Percentiles rank a stretch among this genome's conserved stretches.
Evolutionary conservation across 2,797 vertebrate genomes (phyloP).

Genomic region (Malacoraja senta): DNA sequence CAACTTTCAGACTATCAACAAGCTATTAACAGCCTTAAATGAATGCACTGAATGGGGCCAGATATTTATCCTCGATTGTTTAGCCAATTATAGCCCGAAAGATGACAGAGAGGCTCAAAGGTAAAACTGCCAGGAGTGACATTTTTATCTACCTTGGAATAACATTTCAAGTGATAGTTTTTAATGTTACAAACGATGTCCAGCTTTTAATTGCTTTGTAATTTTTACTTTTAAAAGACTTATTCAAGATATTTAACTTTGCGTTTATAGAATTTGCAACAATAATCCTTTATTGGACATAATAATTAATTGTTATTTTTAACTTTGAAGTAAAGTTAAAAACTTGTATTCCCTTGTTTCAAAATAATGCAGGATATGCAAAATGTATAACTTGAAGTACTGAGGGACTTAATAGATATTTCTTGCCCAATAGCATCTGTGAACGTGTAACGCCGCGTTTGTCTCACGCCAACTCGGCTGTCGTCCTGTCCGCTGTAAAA

Average conservation of each 20-base stretch:
- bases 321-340: not conserved
- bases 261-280: not conserved
- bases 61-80: conserved; percentile 95
- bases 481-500: conserved; percentile 91
- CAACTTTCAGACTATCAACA: conserved; percentile 96
- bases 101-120: conserved; percentile 95
- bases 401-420: not conserved
- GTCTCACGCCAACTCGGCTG: conserved; percentile 92
- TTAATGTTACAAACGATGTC: not conserved
- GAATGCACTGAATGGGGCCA: conserved; percentile 97
- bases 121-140: conserved; percentile 52
- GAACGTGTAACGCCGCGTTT: conserved; percentile 89
- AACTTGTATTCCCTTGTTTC: not conserved
- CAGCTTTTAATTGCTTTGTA: not conserved
- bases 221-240: not conserved
- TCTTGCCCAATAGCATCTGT: conserved; percentile 67
- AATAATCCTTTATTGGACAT: not conserved
- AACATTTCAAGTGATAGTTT: not conserved
- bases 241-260: not conserved
- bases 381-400: not conserved
- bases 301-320: not conserved
- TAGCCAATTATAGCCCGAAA: conserved; percentile 90
- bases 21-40: conserved; percentile 87
- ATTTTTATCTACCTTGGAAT: not conserved
- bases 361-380: not conserved